Evolutionary conservation across 1,140 invertebrate species (phyloP).

Genomic region (Ditylenchus dipsaci): DNA sequence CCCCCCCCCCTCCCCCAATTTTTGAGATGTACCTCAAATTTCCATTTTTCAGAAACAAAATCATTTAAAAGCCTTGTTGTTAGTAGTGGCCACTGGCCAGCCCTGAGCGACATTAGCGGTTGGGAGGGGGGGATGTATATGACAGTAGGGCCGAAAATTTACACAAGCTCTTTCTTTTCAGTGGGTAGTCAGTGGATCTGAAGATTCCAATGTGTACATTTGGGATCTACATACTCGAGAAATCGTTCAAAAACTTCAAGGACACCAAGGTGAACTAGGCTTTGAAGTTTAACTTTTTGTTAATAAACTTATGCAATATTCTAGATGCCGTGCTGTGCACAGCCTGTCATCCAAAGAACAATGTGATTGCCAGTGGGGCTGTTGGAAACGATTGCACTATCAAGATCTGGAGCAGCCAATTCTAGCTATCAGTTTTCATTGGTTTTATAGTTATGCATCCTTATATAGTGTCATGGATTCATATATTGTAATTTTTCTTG

Average conservation of each 20-base stretch:
- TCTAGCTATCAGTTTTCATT: constrained; percentile 19
- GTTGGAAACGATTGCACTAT: constrained; percentile 98
- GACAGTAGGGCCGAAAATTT: too few species aligned
- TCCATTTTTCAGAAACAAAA: too few species aligned
- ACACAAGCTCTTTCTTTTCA: constrained; percentile 61
- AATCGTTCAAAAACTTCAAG: constrained; percentile 92
- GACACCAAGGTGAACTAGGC: constrained; percentile 74
- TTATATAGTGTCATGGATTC: too few species aligned
- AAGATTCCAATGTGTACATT: constrained; percentile 97
- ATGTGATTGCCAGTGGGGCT: constrained; percentile 96
- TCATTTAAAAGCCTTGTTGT: too few species aligned
- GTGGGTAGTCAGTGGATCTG: constrained; percentile 99
- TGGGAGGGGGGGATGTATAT: too few species aligned
- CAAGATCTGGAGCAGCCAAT: constrained; percentile 95
- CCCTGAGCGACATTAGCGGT: too few species aligned
- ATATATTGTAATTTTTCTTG: too few species aligned
- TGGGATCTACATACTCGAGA: constrained; percentile 99
- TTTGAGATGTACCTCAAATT: too few species aligned
- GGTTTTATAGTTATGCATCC: too few species aligned
- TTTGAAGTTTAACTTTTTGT: neutral
- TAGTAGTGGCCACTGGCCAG: too few species aligned
- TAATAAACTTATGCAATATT: neutral
- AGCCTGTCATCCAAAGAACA: constrained; percentile 95
- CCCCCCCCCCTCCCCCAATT: too few species aligned
- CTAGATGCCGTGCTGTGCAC: constrained; percentile 92